phyloP scores from a whole-genome alignment of 2,888 invertebrate species.

The Drosophila pseudotalamancana region DNA sequence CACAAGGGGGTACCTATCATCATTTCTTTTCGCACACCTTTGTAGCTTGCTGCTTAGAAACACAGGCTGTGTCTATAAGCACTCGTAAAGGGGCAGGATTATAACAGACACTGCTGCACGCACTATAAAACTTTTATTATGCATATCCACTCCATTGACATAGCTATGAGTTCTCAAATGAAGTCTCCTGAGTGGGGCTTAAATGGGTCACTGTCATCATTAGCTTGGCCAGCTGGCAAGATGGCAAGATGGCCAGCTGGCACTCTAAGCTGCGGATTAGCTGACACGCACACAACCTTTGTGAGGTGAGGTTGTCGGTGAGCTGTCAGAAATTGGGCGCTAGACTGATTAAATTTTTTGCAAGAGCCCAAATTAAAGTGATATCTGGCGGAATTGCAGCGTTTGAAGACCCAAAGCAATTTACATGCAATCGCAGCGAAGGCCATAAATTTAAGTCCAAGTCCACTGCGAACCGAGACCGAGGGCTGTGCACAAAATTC shows the following conservation, averaged over 20 bases:
- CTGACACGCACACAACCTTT: slow-evolving; percentile 36
- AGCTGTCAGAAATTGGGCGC: slow-evolving; percentile 10
- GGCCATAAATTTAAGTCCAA: slow-evolving; percentile 40
- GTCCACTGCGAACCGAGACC: slow-evolving; percentile 3
- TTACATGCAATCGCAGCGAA: slow-evolving; percentile 45
- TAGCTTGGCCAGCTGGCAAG: slow-evolving; percentile 49
- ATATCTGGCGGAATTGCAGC: slow-evolving; percentile 38
- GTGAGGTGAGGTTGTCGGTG: too few species aligned
- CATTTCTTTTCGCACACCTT: too few species aligned
- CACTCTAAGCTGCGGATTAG: slow-evolving; percentile 55
- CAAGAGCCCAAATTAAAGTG: slow-evolving; percentile 41
- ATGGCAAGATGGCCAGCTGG: too few species aligned
- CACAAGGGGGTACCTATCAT: too few species aligned
- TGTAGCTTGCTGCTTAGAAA: too few species aligned
- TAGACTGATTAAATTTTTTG: slow-evolving; percentile 55
- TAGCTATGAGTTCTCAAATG: too few species aligned
- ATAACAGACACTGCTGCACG: not conserved
- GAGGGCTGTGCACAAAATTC: slow-evolving; percentile 19
- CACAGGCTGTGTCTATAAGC: too few species aligned
- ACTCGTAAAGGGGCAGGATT: slow-evolving; percentile 17
- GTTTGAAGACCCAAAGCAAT: slow-evolving; percentile 57
- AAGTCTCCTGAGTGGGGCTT: slow-evolving; percentile 55
- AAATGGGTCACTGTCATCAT: slow-evolving; percentile 69
- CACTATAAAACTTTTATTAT: slow-evolving; percentile 53
- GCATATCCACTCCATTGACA: slow-evolving; percentile 31